Base-by-base conservation (phyloP, 2,888 invertebrate genomes). In the Drosophila mimica region DNA sequence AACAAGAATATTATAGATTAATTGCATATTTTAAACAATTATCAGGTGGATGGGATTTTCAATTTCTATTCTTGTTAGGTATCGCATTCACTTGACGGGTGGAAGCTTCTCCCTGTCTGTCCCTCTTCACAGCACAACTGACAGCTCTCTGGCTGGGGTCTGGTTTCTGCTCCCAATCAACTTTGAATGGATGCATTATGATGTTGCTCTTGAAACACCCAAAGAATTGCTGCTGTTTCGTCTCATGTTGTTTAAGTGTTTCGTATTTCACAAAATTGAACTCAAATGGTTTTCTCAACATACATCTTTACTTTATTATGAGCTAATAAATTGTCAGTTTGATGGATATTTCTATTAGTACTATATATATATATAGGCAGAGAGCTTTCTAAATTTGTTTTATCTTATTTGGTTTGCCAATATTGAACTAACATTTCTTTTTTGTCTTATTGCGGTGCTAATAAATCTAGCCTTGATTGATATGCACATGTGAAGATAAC, bases 381-480 rank as follows among this genome's bases (percentile, higher is more conserved):
- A 2, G 38, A 51, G 33, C 28, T 31, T 33, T 46, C 20, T 34
- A 25, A 48, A 8, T 59, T 7, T 17, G 25, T 28, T n/a, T 20
- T 33, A 40, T 34, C 33, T 51, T 62, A 7, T 67, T 40, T 40
- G n/a, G 4, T 33, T 17, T 33, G 38, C 49, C 56, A 67, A 68
- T 67, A 68, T 67, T 56, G 30, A 40, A 31, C 20, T 25, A 33
- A 49, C 25, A 34, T 15, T 28, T 11, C 28, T 28, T 11, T 6
- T 30, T 30, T 30, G 40, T 25, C 5, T 17, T 33, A 13, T 6
- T 56, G 46, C 15, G 49, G 33, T 63, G 13, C 64, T 40, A 63
- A 63, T 65, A 65, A 65, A 65, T 64, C 40, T 54, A 56, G 49
- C 11, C 40, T 52, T 70, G 56, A 57, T 71, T 69, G 61, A 70